Base-by-base conservation (phyloP, 2,113 vertebrate species). In the Carassius auratus region DNA sequence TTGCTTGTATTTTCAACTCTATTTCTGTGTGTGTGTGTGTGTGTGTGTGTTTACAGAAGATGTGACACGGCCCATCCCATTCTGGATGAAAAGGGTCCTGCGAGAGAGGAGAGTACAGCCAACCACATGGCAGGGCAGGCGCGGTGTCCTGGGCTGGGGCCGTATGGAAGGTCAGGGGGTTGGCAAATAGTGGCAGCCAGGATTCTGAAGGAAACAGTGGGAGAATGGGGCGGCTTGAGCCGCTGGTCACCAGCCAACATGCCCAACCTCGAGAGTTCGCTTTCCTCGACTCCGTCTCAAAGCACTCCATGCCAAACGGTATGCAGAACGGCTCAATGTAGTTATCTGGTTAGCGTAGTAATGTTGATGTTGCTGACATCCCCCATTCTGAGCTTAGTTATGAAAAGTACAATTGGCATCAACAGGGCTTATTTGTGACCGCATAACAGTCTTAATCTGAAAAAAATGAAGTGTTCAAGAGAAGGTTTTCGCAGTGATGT, bases 81-180 rank as follows among this genome's bases (percentile, higher is more conserved):
- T 90, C 93, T 50, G n/a, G 93, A 93, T 93, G 91, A 93, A 94
- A 94, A 92, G 93, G 94, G 94, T 96, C 95, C 94, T 84, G 68
- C 93, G 92, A 83, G 95, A 96, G 95, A 95, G 94, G 59, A 95
- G 93, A 92, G 95, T 94, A 94, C 94, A 94, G 95, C 94, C 94
- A 94, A 96, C 94, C 95, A 96, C 96, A 96, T 97, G 96, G 95
- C 96, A 95, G 93, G 92, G 93, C 95, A 95, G 93, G 92, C 92
- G 92, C 94, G 92, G 94, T 93, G 95, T 96, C 95, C 94, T 94
- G 95, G 95, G 95, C 95, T 94, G 94, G 95, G 95, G 94, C 96
- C 95, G 96, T 96, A 96, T 96, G 95, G 95, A 97, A 95, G 93
- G 94, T 94, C 95, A 92, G 95, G 95, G 95, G 94, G 95, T 52